Conservation (phyloP, 2,113 vertebrate species). For the Silurus glanis region DNA sequence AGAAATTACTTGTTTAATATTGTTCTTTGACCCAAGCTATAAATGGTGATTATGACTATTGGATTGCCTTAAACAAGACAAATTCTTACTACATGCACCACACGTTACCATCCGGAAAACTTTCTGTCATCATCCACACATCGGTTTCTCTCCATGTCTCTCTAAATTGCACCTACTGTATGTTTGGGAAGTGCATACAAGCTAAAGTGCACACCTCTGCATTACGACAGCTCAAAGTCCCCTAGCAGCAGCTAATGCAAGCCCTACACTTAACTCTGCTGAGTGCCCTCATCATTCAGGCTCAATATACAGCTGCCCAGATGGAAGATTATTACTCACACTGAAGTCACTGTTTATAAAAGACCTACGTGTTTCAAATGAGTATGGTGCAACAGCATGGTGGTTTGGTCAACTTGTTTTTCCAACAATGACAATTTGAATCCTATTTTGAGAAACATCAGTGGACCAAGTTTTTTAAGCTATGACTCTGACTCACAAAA, state of each 20-base stretch:
- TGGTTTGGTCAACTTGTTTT: background rate
- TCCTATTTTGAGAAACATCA: constrained; percentile 1
- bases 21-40: background rate
- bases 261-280: constrained; percentile 22
- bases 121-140: constrained; percentile 4
- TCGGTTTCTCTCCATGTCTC: background rate
- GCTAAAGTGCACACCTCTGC: constrained; percentile 20
- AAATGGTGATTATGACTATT: background rate
- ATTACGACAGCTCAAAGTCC: constrained; percentile 11
- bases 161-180: background rate
- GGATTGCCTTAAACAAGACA: background rate
- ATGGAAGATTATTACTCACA: background rate
- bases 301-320: constrained; percentile 17
- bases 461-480: background rate
- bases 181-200: background rate
- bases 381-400: background rate
- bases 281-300: constrained; percentile 29
- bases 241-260: background rate
- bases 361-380: background rate
- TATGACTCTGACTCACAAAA: background rate
- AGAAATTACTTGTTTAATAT: background rate
- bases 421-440: background rate
- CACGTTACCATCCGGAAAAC: background rate
- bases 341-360: background rate
- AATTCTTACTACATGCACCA: background rate